Evolutionary conservation across 2,888 invertebrate species (phyloP).

Genomic region (Amiota communis): DNA sequence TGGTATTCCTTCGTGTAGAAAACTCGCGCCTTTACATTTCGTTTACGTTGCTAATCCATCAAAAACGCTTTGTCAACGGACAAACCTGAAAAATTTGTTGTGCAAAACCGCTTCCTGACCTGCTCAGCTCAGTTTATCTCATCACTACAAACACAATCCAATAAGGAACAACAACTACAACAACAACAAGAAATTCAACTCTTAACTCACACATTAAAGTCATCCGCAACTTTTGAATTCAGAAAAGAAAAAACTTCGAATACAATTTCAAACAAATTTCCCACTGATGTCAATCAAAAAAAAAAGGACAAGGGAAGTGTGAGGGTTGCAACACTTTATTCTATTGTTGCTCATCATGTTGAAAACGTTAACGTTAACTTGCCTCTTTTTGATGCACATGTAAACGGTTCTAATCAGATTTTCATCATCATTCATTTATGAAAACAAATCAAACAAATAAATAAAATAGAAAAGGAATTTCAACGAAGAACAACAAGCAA

Average conservation of each 20-base stretch:
- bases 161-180: slow-evolving; percentile 14
- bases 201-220: slow-evolving; percentile 8
- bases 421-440: slow-evolving; percentile 40
- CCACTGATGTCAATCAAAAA: slow-evolving; percentile 56
- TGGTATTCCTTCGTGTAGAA: slow-evolving; percentile 47
- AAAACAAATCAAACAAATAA: slow-evolving; percentile 20
- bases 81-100: slow-evolving; percentile 51
- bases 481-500: neutral
- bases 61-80: slow-evolving; percentile 52
- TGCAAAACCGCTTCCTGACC: slow-evolving; percentile 47
- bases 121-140: neutral
- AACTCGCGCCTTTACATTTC: slow-evolving; percentile 59
- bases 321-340: slow-evolving; percentile 9
- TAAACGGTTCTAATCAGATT: slow-evolving; percentile 67
- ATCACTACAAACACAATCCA: slow-evolving; percentile 20
- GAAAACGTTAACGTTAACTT: slow-evolving; percentile 36
- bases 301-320: slow-evolving; percentile 48
- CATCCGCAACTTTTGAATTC: neutral
- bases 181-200: neutral
- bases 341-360: neutral
- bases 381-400: slow-evolving; percentile 59
- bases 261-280: slow-evolving; percentile 20
- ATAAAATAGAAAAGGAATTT: neutral
- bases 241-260: neutral
- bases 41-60: slow-evolving; percentile 70